phyloP scores from a whole-genome alignment of 2,797 vertebrate species.

The Ceryle rudis region DNA sequence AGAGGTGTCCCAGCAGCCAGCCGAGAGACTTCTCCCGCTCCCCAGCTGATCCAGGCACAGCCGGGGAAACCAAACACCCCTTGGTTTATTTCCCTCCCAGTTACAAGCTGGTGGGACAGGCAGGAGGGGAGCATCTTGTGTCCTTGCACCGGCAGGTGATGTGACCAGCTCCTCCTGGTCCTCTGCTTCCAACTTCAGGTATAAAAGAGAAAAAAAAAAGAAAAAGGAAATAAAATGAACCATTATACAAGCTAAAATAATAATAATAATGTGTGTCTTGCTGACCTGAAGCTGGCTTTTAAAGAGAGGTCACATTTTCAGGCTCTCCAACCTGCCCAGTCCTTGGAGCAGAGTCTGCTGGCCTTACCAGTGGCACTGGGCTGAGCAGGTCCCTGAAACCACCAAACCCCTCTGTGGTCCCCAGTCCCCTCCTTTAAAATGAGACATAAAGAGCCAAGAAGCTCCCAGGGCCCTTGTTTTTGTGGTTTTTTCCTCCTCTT shows the following conservation, averaged over 20 bases:
- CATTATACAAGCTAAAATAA: not conserved
- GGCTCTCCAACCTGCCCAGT: not conserved
- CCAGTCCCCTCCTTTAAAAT: not conserved
- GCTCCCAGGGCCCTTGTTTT: too few species aligned
- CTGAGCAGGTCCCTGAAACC: not conserved
- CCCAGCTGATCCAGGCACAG: not conserved
- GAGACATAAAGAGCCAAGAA: not conserved
- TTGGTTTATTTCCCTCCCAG: not conserved
- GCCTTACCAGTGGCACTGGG: not conserved
- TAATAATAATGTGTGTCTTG: rapidly evolving
- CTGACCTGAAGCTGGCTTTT: not conserved
- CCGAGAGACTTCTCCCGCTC: rapidly evolving
- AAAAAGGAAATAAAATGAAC: not conserved
- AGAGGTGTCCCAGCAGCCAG: not conserved
- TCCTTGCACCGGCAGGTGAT: too few species aligned
- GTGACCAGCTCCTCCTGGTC: not conserved
- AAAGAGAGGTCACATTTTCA: rapidly evolving
- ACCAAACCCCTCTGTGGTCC: not conserved
- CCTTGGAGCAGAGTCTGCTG: not conserved
- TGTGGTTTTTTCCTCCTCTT: too few species aligned
- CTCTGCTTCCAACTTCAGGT: not conserved
- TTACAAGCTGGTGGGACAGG: not conserved
- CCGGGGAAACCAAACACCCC: too few species aligned
- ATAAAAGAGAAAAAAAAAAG: not conserved
- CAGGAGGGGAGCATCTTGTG: not conserved